Percentiles rank a stretch among this genome's conserved stretches.
These are phyloP conservation scores for Tortricodes alternella DNA, from an alignment of 2,888 invertebrate species.

Conservation along the genomic window DNA sequence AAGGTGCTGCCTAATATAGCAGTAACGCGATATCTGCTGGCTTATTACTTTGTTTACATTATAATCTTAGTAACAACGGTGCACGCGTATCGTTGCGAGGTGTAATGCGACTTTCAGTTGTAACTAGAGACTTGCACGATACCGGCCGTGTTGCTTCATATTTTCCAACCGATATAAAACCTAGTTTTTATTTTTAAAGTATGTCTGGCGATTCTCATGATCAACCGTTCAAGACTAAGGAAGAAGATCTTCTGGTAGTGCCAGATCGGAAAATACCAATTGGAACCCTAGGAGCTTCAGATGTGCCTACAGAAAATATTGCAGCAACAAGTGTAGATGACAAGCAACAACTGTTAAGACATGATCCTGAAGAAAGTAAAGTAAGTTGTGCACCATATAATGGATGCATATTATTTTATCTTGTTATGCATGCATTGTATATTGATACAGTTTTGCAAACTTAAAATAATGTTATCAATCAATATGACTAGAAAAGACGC, in stretches of 20 bases:
- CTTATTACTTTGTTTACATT: conserved; percentile 26
- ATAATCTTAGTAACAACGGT: conserved; percentile 15
- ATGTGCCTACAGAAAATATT: conserved; percentile 41
- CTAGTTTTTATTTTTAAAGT: conserved; percentile 41
- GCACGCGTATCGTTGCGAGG: conserved; percentile 2
- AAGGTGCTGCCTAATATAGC: conserved; percentile 49
- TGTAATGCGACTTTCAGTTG: conserved; percentile 22
- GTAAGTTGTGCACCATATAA: conserved; percentile 42
- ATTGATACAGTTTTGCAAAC: too few relatives aligned
- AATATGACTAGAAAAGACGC: too few relatives aligned
- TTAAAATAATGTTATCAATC: too few relatives aligned
- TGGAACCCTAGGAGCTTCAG: conserved; percentile 38
- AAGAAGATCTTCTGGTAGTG: conserved; percentile 55
- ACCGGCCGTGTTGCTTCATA: background rate
- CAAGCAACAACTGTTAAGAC: conserved; percentile 52
- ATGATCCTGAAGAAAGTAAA: conserved; percentile 55
- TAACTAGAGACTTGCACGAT: conserved; percentile 6
- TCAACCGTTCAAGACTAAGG: conserved; percentile 62
- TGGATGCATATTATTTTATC: too few relatives aligned
- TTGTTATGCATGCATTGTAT: too few relatives aligned
- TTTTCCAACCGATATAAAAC: background rate
- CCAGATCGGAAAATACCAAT: conserved; percentile 42
- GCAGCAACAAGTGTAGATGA: conserved; percentile 48
- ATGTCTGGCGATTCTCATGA: conserved; percentile 71
- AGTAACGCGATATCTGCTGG: conserved; percentile 33